phyloP scores from a whole-genome alignment of 2,113 vertebrate species.

The Hippocampus mohnikei region DNA sequence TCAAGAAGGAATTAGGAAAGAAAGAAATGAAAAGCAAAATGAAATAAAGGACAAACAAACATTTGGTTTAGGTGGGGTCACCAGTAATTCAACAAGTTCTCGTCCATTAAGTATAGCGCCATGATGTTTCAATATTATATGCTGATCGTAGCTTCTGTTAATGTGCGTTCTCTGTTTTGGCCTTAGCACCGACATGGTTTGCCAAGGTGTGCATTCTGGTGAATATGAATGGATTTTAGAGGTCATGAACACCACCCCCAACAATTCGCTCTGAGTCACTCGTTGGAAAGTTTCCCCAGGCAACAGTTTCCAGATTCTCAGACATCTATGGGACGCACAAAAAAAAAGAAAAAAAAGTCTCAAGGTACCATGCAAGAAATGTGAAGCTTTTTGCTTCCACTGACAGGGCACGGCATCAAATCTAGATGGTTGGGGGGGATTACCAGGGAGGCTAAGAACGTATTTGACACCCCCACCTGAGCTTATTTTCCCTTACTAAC shows the following conservation, averaged over 20 bases:
- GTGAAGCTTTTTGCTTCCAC: too few relatives aligned
- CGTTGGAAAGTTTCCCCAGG: neutral
- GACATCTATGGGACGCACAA: neutral
- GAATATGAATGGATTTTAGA: neutral
- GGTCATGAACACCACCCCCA: neutral
- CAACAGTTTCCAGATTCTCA: neutral
- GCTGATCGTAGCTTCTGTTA: neutral
- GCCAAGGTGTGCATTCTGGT: too few relatives aligned
- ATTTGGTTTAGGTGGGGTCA: conserved; percentile 10
- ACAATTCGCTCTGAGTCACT: neutral
- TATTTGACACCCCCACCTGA: too few relatives aligned
- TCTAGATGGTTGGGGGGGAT: too few relatives aligned
- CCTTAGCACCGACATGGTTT: too few relatives aligned
- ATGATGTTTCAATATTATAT: neutral
- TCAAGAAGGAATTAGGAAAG: conserved; percentile 42
- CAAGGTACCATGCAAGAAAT: neutral
- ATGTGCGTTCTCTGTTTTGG: neutral
- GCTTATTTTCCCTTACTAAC: too few relatives aligned
- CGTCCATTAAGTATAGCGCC: neutral
- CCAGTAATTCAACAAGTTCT: neutral
- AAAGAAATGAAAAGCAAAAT: conserved; percentile 52
- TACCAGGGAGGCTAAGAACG: too few relatives aligned
- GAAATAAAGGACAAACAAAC: conserved; percentile 33
- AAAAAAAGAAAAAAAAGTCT: neutral
- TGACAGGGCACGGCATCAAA: too few relatives aligned